These are phyloP conservation scores for Carabus problematicus DNA, from an alignment of 2,888 invertebrate species.

Conservation along the genomic window DNA sequence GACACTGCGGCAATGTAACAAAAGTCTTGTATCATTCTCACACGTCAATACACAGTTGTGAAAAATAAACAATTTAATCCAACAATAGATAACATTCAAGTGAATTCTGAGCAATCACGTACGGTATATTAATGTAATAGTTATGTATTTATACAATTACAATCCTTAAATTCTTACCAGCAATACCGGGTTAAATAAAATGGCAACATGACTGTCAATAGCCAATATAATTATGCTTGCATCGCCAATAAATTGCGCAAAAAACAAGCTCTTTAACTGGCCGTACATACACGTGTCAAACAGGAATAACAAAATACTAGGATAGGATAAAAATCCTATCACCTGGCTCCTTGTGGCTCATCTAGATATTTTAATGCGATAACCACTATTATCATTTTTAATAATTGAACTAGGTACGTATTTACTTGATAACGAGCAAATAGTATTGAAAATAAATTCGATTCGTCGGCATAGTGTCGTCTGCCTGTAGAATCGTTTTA, in stretches of 20 bases:
- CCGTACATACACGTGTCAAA: constrained; percentile 25
- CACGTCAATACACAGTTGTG: too few species aligned
- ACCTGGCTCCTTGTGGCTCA: constrained; percentile 37
- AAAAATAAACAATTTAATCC: too few species aligned
- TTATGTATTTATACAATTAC: too few species aligned
- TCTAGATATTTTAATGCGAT: constrained; percentile 31
- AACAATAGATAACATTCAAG: too few species aligned
- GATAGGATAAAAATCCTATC: constrained; percentile 25
- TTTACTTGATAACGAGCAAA: constrained; percentile 21
- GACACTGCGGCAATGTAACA: constrained; percentile 6
- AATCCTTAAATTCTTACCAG: too few species aligned
- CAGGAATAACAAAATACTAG: constrained; percentile 25
- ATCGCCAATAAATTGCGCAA: too few species aligned
- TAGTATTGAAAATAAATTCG: neutral
- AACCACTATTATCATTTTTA: constrained; percentile 31
- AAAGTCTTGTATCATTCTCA: neutral
- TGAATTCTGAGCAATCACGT: too few species aligned
- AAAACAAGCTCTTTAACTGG: too few species aligned
- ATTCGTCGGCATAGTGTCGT: constrained; percentile 22
- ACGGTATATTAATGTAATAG: too few species aligned
- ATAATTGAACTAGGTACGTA: constrained; percentile 28
- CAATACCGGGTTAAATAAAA: too few species aligned
- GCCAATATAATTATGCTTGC: too few species aligned
- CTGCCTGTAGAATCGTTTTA: constrained; percentile 24
- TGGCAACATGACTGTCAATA: too few species aligned